These are phyloP conservation scores for Sorex fumeus DNA, from an alignment of 2,113 vertebrate species.

Conservation along the genomic window DNA sequence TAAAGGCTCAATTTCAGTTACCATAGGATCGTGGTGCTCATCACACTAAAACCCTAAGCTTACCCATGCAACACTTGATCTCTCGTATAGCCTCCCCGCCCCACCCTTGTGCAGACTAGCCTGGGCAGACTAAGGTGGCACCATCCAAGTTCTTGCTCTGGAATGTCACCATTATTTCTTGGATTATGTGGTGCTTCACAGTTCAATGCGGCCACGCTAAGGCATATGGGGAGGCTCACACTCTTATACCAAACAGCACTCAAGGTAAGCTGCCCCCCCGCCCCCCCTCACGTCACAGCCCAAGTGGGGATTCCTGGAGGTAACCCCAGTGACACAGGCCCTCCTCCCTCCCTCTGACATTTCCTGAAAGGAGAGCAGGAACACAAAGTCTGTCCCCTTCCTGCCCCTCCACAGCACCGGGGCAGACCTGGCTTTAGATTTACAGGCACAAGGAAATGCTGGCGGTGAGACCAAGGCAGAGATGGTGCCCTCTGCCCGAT, in stretches of 20 bases:
- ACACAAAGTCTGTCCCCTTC: neutral
- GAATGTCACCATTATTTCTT: slow-evolving; percentile 12
- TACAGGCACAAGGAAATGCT: no score
- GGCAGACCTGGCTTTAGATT: neutral
- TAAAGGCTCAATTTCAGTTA: slow-evolving; percentile 75
- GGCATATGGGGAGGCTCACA: neutral
- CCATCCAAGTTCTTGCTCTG: slow-evolving; percentile 55
- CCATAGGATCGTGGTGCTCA: slow-evolving; percentile 53
- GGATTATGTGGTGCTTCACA: neutral
- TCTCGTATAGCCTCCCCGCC: slow-evolving; percentile 78
- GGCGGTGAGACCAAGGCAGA: no score
- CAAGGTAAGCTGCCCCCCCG: no score
- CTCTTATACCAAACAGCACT: neutral
- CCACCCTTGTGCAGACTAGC: slow-evolving; percentile 56
- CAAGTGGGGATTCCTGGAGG: neutral
- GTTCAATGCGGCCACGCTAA: no score
- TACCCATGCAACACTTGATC: slow-evolving; percentile 88
- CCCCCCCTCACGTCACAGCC: no score
- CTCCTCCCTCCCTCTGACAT: neutral
- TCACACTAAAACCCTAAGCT: slow-evolving; percentile 79
- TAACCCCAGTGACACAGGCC: neutral
- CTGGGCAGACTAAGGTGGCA: slow-evolving; percentile 76
- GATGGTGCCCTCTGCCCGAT: no score
- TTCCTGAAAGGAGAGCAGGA: neutral
- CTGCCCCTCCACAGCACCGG: neutral